Evolutionary conservation across 2,113 vertebrate genomes (phyloP).

Genomic region (Carassius carassius): DNA sequence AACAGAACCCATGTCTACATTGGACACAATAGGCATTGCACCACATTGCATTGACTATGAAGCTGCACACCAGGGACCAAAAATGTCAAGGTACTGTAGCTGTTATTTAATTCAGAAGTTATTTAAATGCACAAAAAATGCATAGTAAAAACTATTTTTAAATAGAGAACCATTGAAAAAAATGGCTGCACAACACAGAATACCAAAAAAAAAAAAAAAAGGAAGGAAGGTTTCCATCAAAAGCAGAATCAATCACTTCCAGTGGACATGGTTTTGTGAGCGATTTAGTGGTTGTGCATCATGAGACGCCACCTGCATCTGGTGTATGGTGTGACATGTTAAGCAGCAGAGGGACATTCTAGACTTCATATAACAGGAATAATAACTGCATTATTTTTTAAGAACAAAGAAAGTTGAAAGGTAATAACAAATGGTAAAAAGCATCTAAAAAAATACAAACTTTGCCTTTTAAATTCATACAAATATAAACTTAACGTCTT

Average conservation of each 20-base stretch:
- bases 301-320: background rate
- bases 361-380: background rate
- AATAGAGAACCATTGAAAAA: background rate
- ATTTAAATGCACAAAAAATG: background rate
- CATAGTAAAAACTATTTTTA: background rate
- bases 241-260: background rate
- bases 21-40: too few relatives aligned
- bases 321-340: background rate
- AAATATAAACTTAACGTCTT: background rate
- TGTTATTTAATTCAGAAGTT: background rate
- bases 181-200: background rate
- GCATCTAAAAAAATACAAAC: background rate
- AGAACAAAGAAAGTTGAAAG: background rate
- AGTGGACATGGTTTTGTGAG: background rate
- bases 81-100: background rate
- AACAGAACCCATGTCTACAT: background rate
- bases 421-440: background rate
- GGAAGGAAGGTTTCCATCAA: background rate
- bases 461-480: background rate
- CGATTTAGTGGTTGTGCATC: background rate
- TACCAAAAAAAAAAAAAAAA: too few relatives aligned
- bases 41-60: background rate
- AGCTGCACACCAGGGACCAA: background rate
- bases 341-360: background rate
- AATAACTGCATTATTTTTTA: background rate